Evolutionary conservation across 2,888 invertebrate species (phyloP), one percentile per base, ranked within the genome.

Genomic region (Elysia crispata): DNA sequence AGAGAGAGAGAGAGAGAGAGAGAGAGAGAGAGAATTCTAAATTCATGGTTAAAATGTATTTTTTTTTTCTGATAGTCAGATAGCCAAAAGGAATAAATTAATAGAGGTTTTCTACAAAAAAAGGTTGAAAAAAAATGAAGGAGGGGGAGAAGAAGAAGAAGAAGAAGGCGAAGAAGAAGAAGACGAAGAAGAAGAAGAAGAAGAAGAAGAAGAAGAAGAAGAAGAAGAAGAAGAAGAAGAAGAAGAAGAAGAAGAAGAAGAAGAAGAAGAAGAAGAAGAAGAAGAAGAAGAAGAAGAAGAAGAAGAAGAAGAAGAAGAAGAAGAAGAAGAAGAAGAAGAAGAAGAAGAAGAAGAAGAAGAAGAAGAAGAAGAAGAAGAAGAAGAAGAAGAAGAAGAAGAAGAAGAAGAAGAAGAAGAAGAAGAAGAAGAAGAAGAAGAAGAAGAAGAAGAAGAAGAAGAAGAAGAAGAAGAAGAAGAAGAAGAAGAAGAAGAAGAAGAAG

Each of bases 171-270:
- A n/a, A n/a, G n/a, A n/a, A n/a, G n/a, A n/a, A n/a, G n/a, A n/a
- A n/a, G n/a, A n/a, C n/a, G n/a, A n/a, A n/a, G n/a, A n/a, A n/a
- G n/a, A n/a, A n/a, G n/a, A n/a, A n/a, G n/a, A 33, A 64, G 76
- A 76, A 64, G 76, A 76, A 31, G 64, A 76, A 33, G 76, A 76
- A 41, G 76, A 76, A 64, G 76, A 76, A 64, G 76, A 76, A 41
- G 76, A 76, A 64, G 76, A 76, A 64, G 76, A 76, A 31, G 76
- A 76, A 31, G 76, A 76, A 1, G 76, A 76, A 49, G 76, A 76
- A 41, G 76, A 76, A 64, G 66, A 76, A 41, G 76, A 76, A 41
- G 64, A 76, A 28, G 76, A 76, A 41, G 76, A 76, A 49, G 76
- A 76, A 64, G 76, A 76, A 33, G 15, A 77, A 57, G 54, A 30